Percentiles rank a stretch among this genome's conserved stretches.
phyloP scores from a whole-genome alignment of 2,797 vertebrate species.

The Sebastolobus alascanus region DNA sequence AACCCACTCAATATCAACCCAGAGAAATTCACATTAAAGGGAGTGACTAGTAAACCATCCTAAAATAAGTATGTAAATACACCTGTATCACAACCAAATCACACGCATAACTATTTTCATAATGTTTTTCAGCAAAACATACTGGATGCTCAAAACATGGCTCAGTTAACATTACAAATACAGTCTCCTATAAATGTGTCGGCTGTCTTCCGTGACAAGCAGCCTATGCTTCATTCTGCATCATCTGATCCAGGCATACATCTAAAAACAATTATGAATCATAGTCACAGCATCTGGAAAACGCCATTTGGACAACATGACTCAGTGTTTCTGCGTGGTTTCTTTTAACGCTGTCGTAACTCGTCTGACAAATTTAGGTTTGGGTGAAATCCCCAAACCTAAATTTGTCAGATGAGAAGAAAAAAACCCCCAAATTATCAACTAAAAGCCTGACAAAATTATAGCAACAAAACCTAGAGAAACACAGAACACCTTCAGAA shows the following conservation, averaged over 20 bases:
- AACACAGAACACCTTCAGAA: not conserved
- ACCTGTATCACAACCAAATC: not conserved
- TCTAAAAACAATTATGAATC: constrained; percentile 54
- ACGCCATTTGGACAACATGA: constrained; percentile 38
- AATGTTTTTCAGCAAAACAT: constrained; percentile 1
- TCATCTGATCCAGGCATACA: constrained; percentile 22
- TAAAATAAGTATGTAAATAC: constrained; percentile 23
- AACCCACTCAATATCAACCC: not conserved
- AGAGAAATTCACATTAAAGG: not conserved
- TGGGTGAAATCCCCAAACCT: not conserved
- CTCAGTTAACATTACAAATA: not conserved
- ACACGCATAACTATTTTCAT: not conserved
- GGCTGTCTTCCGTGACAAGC: not conserved
- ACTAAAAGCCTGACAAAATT: not conserved
- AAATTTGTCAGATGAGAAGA: not conserved
- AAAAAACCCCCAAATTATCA: not conserved
- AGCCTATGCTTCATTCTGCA: not conserved
- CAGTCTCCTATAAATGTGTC: not conserved
- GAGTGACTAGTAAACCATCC: not conserved
- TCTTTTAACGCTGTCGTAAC: constrained; percentile 2
- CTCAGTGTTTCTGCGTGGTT: constrained; percentile 17
- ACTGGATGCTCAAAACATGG: not conserved
- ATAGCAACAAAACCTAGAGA: not conserved
- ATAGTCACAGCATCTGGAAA: constrained; percentile 62
- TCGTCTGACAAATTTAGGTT: not conserved